Percentiles rank a stretch among this genome's conserved stretches.
Evolutionary conservation across 2,888 invertebrate genomes (phyloP).

Genomic region (Tanaodytes sp.): DNA sequence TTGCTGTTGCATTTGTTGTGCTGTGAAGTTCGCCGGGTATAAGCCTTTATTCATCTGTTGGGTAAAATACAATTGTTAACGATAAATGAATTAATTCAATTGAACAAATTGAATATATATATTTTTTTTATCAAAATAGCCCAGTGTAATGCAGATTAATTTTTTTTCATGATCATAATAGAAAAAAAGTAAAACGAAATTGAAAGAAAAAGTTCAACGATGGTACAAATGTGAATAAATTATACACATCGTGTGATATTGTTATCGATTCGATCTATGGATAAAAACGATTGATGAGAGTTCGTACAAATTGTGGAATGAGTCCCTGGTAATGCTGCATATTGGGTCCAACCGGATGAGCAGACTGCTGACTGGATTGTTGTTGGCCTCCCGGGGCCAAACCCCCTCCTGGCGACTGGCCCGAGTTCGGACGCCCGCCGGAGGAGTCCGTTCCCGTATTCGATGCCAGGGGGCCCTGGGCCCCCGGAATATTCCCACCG

Average conservation of each 20-base stretch:
- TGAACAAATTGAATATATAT: too few species aligned
- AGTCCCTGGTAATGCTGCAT: constrained; percentile 80
- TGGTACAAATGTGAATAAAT: too few species aligned
- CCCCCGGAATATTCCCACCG: constrained; percentile 72
- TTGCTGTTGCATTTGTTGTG: constrained; percentile 68
- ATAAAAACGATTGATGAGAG: too few species aligned
- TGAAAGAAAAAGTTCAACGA: too few species aligned
- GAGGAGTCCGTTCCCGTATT: constrained; percentile 65
- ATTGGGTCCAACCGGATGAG: constrained; percentile 65
- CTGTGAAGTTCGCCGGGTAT: constrained; percentile 68
- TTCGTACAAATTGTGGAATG: constrained; percentile 86
- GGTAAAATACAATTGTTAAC: constrained; percentile 11
- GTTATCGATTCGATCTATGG: too few species aligned
- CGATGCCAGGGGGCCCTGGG: constrained; percentile 71
- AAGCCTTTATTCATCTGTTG: constrained; percentile 36
- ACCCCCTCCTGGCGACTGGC: constrained; percentile 73
- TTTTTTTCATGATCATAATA: too few species aligned
- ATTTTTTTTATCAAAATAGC: too few species aligned
- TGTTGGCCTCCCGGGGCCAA: constrained; percentile 74
- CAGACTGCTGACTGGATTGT: constrained; percentile 62
- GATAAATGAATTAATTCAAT: too few species aligned
- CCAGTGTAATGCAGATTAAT: too few species aligned
- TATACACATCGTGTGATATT: too few species aligned
- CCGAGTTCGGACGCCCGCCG: constrained; percentile 74
- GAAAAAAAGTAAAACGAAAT: too few species aligned